These are phyloP conservation scores for Sinopyrophorus schimmeli DNA, from an alignment of 2,888 invertebrate species.

Conservation along the genomic window DNA sequence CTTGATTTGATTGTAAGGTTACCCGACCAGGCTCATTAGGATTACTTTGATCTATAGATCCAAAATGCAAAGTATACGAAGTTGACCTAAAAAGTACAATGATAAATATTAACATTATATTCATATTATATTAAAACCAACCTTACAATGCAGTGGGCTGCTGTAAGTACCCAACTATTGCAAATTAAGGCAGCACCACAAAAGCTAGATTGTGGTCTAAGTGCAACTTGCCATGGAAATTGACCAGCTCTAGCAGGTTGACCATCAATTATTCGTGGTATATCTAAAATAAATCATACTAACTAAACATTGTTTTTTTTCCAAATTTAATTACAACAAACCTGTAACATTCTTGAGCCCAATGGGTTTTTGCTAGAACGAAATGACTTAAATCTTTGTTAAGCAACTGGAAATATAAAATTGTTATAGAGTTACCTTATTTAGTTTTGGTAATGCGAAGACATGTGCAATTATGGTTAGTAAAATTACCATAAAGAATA, in stretches of 20 bases:
- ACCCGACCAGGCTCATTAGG: constrained; percentile 19
- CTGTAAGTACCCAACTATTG: constrained; percentile 21
- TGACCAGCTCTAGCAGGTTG: constrained; percentile 6
- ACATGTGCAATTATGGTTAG: no score
- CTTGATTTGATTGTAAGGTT: constrained; percentile 10
- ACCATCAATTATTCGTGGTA: constrained; percentile 12
- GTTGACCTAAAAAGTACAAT: constrained; percentile 12
- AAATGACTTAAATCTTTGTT: no score
- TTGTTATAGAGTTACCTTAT: no score
- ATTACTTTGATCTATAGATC: constrained; percentile 1
- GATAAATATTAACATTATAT: not conserved
- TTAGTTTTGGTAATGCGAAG: no score
- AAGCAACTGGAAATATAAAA: no score
- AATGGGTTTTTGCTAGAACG: no score
- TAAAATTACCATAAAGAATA: no score
- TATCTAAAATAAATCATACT: no score
- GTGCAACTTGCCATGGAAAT: constrained; percentile 12
- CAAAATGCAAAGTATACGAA: constrained; percentile 3
- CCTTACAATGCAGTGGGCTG: constrained; percentile 19
- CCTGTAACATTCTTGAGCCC: no score
- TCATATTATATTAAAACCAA: constrained; percentile 12
- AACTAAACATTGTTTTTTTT: no score
- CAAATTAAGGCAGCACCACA: constrained; percentile 23
- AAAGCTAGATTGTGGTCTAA: not conserved
- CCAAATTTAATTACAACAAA: no score